Evolutionary conservation across 2,888 invertebrate species (phyloP), one percentile per base, ranked within the genome.

Genomic region (Chloroclystis v-ata): DNA sequence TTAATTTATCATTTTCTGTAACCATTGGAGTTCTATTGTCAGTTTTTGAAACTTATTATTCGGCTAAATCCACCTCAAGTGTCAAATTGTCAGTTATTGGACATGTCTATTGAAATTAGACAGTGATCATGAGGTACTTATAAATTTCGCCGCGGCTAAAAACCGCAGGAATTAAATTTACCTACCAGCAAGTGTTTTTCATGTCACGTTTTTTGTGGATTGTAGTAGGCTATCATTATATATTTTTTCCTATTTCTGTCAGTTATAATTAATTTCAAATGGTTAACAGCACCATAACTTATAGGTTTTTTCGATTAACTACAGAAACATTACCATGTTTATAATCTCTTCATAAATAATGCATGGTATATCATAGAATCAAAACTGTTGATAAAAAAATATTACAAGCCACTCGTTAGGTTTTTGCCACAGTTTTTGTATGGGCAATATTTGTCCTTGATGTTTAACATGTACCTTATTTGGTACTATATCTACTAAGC

Each of bases 371-470:
- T 43, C 50, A 52, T 50, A 53, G 49, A 9, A 30, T 13, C 30
- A 30, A 4, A 9, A 54, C 43, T 16, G 26, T 14, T 14, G 16
- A 43, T 38, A 54, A 52, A 54, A 53, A 55, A 55, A 13, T 33
- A 44, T 43, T 43, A 43, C 20, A 47, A 28, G n/a, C 16, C 28
- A 37, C 38, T 54, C 16, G 33, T 39, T 44, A 37, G 43, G 28
- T 54, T 58, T 59, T 60, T 58, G 53, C 41, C 33, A 38, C 39
- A n/a, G 1, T 49, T 54, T 53, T 55, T 52, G 30, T 52, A 39
- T n/a, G 9, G 12, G 11, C 42, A 45, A 60, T 59, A 59, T 63
- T 64, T 51, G 47, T 45, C 55, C 55, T 57, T 65, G 65, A 51
- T 54, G 61, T 55, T 41, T 54, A 35, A 25, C 43, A 20, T 20